Conservation (phyloP, 2,113 vertebrate species). For the Grammomys surdaster region DNA sequence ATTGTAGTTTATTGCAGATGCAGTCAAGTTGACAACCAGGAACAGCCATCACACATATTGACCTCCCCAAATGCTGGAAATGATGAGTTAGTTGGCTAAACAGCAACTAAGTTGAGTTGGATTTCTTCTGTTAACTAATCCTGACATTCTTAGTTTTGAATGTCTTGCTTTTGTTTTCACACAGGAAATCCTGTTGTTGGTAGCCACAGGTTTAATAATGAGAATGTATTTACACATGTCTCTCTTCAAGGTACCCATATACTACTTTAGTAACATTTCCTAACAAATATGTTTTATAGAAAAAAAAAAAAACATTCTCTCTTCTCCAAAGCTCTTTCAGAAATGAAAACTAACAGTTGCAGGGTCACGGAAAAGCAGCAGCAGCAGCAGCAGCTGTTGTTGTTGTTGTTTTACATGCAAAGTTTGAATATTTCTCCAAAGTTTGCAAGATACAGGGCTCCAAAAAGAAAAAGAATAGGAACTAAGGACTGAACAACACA, state of each 20-base stretch:
- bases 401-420: not conserved
- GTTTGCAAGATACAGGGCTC: not conserved
- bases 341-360: constrained; percentile 27
- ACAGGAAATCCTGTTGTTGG: constrained; percentile 50
- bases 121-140: not conserved
- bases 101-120: not conserved
- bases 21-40: too few relatives aligned
- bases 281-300: constrained; percentile 20
- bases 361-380: not conserved
- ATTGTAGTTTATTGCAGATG: too few relatives aligned
- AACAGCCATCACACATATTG: not conserved
- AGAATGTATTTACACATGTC: constrained; percentile 59
- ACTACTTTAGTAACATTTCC: constrained; percentile 48
- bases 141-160: constrained; percentile 5
- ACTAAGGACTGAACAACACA: not conserved
- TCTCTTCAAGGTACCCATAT: constrained; percentile 47
- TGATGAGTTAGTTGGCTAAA: not conserved
- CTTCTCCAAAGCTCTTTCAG: constrained; percentile 34
- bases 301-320: not conserved
- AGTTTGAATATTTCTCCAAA: not conserved
- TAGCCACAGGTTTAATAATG: constrained; percentile 63
- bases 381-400: too few relatives aligned
- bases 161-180: constrained; percentile 59
- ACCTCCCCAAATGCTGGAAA: not conserved
- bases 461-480: not conserved